phyloP scores from a whole-genome alignment of 2,113 vertebrate species.

The Tamias sibiricus region DNA sequence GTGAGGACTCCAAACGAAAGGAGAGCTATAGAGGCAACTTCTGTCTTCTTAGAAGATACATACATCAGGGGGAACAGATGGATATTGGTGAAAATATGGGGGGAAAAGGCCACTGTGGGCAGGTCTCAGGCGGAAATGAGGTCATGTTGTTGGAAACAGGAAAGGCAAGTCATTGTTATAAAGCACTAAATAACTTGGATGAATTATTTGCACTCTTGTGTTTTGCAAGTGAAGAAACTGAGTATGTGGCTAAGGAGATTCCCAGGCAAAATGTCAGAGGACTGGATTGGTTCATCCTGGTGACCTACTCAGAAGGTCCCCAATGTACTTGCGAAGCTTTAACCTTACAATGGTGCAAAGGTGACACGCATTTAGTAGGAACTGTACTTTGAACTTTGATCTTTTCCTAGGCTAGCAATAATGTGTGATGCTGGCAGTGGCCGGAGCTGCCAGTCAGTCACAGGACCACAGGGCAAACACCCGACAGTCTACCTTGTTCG shows the following conservation, averaged over 20 bases:
- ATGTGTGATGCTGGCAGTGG: neutral
- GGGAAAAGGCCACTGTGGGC: neutral
- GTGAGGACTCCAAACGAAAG: neutral
- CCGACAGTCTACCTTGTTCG: too few relatives aligned
- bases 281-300: neutral
- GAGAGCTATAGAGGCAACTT: too few relatives aligned
- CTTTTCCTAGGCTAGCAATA: neutral
- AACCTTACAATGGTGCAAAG: neutral
- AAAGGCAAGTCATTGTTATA: neutral
- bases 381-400: neutral
- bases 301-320: neutral
- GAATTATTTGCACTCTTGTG: too few relatives aligned
- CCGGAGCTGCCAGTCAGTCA: neutral
- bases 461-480: neutral
- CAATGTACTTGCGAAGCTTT: neutral
- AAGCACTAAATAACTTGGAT: too few relatives aligned
- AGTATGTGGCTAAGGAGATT: neutral
- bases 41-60: neutral
- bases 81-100: too few relatives aligned
- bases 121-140: neutral
- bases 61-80: neutral
- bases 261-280: neutral
- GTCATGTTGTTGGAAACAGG: neutral
- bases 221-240: neutral
- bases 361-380: neutral